phyloP scores from a whole-genome alignment of 2,888 invertebrate genomes.

The Trichacis sp. region DNA sequence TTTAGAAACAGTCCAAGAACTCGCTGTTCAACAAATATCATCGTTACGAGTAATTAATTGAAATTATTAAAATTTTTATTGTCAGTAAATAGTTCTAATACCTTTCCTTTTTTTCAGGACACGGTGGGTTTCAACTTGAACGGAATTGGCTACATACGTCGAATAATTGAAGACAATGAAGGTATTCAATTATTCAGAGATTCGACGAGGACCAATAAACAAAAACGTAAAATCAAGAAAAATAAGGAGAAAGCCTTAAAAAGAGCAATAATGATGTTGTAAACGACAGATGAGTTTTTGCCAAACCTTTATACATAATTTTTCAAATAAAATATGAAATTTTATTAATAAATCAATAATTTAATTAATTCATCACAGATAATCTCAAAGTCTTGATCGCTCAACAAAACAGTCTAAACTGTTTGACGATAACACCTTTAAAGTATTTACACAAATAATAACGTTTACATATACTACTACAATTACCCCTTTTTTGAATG shows the following conservation, averaged over 20 bases:
- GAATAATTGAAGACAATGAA: conserved; percentile 80
- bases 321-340: not conserved
- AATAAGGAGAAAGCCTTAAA: conserved; percentile 75
- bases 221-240: conserved; percentile 75
- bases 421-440: too few relatives aligned
- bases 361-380: conserved; percentile 5
- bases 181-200: conserved; percentile 84
- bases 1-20: conserved; percentile 75
- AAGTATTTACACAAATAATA: not conserved
- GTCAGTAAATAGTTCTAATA: too few relatives aligned
- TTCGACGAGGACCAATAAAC: conserved; percentile 75
- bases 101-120: conserved; percentile 77
- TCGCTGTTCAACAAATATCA: conserved; percentile 72
- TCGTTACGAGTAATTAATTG: conserved; percentile 75
- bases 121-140: conserved; percentile 87
- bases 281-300: too few relatives aligned
- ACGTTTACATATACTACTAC: not conserved
- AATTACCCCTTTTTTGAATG: too few relatives aligned
- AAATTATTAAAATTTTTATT: too few relatives aligned
- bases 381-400: not conserved
- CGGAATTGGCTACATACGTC: conserved; percentile 81
- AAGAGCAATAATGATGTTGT: conserved; percentile 71
- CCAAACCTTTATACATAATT: too few relatives aligned
- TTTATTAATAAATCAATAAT: not conserved
- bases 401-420: not conserved